phyloP scores from a whole-genome alignment of 2,113 vertebrate genomes.

The Girardinichthys multiradiatus region DNA sequence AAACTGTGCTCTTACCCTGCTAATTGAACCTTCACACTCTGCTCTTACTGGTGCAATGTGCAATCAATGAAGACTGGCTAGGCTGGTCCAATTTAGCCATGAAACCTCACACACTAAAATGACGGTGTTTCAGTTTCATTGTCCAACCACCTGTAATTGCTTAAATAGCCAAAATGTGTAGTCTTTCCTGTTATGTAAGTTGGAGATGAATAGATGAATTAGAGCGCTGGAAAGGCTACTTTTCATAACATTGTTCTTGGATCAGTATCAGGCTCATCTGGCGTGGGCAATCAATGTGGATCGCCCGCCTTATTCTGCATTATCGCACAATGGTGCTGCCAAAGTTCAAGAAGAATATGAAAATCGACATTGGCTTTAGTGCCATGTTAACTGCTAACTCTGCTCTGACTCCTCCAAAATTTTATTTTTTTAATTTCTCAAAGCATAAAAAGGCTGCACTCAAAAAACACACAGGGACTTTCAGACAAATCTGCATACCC shows the following conservation, averaged over 20 bases:
- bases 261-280: conserved; percentile 67
- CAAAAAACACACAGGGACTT: neutral
- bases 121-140: no score
- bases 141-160: no score
- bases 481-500: conserved; percentile 19
- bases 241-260: conserved; percentile 63
- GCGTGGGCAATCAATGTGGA: conserved; percentile 58
- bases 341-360: conserved; percentile 72
- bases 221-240: conserved; percentile 44
- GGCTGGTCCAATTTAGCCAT: no score
- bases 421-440: conserved; percentile 35
- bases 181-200: conserved; percentile 25
- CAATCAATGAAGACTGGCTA: no score
- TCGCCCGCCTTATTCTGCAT: conserved; percentile 55
- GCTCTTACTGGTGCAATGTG: no score
- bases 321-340: conserved; percentile 61
- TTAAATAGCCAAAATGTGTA: conserved; percentile 22
- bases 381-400: conserved; percentile 38
- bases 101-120: no score
- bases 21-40: no score
- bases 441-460: conserved; percentile 16
- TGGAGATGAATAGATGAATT: conserved; percentile 46
- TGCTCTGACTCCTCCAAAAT: conserved; percentile 11
- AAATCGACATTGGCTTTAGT: conserved; percentile 65
- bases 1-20: no score